Conservation (phyloP, 2,113 vertebrate genomes). For the Psophia crepitans region DNA sequence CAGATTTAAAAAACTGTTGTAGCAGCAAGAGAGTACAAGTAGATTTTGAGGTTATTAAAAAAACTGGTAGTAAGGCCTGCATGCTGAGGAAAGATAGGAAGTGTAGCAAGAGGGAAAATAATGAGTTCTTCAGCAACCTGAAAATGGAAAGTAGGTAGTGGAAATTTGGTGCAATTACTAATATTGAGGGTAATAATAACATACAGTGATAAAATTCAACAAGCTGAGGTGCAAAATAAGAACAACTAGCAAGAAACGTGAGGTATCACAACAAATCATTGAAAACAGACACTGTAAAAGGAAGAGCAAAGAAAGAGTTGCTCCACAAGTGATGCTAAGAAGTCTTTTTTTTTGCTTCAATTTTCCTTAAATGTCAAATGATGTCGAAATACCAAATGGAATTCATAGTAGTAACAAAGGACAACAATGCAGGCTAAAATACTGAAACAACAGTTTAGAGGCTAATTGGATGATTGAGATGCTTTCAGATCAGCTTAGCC, state of each 20-base stretch:
- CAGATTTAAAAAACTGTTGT: background rate
- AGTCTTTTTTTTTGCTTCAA: background rate
- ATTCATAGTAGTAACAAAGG: background rate
- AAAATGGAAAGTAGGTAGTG: background rate
- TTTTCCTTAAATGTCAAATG: background rate
- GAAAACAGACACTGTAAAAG: background rate
- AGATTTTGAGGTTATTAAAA: background rate
- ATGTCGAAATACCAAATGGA: background rate
- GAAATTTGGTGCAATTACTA: background rate
- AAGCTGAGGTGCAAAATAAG: background rate
- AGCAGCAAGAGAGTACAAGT: background rate
- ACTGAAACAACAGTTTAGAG: background rate
- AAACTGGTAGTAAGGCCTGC: background rate
- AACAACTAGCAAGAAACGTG: background rate
- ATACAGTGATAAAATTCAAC: background rate
- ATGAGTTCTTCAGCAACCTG: background rate
- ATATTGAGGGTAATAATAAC: background rate
- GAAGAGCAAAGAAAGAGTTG: background rate
- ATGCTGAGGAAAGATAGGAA: background rate
- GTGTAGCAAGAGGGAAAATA: background rate
- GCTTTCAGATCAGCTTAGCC: background rate
- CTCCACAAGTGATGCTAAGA: background rate
- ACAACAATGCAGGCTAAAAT: background rate
- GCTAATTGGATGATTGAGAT: background rate
- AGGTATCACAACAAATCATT: background rate